phyloP scores from a whole-genome alignment of 2,888 invertebrate species.

The Drosophila niveifrons region DNA sequence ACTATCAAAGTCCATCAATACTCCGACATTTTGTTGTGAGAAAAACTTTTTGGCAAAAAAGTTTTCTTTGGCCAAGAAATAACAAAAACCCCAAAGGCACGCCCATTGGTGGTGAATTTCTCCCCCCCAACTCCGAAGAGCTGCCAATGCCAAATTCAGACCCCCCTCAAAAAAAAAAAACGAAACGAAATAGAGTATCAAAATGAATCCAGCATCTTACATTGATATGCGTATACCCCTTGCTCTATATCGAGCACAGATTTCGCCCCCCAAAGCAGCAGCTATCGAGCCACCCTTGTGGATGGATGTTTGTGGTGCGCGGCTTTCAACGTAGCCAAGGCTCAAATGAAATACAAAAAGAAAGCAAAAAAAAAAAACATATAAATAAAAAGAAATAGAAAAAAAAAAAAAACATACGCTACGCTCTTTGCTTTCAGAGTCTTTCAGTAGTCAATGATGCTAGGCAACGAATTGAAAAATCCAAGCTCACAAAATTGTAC shows the following conservation, averaged over 20 bases:
- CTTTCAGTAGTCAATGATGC: constrained; percentile 77
- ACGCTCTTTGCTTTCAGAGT: constrained; percentile 51
- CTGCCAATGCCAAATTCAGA: not conserved
- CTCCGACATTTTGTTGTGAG: constrained; percentile 14
- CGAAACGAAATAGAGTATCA: not conserved
- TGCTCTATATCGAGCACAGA: not conserved
- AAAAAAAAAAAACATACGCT: constrained; percentile 39
- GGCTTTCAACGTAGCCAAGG: constrained; percentile 44
- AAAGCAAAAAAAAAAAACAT: constrained; percentile 11
- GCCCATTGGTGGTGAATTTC: constrained; percentile 6
- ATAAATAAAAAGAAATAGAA: constrained; percentile 11
- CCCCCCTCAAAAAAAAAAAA: not conserved
- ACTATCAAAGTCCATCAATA: constrained; percentile 17
- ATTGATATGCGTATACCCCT: constrained; percentile 41
- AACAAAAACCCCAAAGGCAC: constrained; percentile 24
- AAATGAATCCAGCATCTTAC: constrained; percentile 48
- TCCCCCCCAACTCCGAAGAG: not conserved
- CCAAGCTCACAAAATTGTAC: constrained; percentile 79
- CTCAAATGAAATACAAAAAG: constrained; percentile 18
- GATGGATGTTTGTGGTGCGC: constrained; percentile 34
- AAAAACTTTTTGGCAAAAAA: constrained; percentile 36
- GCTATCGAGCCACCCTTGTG: constrained; percentile 26
- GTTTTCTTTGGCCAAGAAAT: constrained; percentile 33
- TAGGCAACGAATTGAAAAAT: constrained; percentile 81
- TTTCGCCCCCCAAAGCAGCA: not conserved